Conservation (phyloP, 2,113 vertebrate species). For the Aptenodytes patagonicus region DNA sequence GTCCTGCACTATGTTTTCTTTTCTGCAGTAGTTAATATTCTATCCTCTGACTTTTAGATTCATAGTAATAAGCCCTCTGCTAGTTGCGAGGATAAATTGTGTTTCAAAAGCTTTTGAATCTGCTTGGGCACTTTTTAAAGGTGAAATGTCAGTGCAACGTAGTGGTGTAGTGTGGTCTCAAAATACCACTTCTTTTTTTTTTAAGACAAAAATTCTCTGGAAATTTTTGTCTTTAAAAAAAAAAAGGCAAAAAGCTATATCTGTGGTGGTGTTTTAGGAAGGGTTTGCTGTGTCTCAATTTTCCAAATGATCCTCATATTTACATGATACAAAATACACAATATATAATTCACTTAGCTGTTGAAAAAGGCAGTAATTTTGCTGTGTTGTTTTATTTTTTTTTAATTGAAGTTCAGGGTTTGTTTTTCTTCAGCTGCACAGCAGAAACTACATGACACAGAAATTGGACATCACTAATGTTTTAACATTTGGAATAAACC, state of each 20-base stretch:
- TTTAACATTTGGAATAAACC: conserved; percentile 56
- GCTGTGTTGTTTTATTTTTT: conserved; percentile 37
- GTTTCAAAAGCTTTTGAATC: conserved; percentile 57
- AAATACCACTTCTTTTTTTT: background rate
- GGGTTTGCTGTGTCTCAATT: background rate
- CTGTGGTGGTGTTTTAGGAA: background rate
- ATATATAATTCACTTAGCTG: conserved; percentile 22
- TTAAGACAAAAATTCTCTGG: background rate
- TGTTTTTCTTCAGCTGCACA: conserved; percentile 53
- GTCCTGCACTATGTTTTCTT: conserved; percentile 74
- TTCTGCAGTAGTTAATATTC: conserved; percentile 65
- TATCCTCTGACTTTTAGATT: conserved; percentile 63
- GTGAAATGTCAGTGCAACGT: conserved; percentile 44
- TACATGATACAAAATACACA: background rate
- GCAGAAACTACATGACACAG: conserved; percentile 56
- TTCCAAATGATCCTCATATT: conserved; percentile 25
- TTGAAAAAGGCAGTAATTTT: conserved; percentile 48
- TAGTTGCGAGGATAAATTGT: conserved; percentile 52
- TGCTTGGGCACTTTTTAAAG: conserved; percentile 33
- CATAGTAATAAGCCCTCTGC: conserved; percentile 53
- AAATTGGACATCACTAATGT: conserved; percentile 59
- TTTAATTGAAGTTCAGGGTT: conserved; percentile 62
- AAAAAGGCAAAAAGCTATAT: background rate
- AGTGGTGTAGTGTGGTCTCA: background rate
- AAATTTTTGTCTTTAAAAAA: background rate